These are phyloP conservation scores for Ricordea florida DNA, from an alignment of 92 coral and sea anemone species.

Conservation along the genomic window DNA sequence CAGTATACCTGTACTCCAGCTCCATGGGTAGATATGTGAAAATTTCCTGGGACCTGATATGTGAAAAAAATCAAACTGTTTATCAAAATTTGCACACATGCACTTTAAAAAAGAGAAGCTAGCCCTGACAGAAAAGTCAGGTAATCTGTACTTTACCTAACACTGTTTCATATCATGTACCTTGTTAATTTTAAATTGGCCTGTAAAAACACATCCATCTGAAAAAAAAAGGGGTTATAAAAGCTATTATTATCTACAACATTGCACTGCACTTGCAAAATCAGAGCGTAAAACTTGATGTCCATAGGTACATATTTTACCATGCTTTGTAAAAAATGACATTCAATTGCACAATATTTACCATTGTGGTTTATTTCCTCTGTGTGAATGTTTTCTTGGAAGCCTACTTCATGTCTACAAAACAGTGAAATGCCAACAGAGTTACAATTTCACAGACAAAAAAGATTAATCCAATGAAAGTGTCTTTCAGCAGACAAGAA, in stretches of 20 bases:
- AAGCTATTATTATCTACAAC: no score
- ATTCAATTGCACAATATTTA: not conserved
- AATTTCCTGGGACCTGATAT: constrained; percentile 97
- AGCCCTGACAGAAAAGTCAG: no score
- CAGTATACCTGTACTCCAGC: constrained; percentile 89
- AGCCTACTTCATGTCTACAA: constrained; percentile 91
- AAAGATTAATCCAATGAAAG: no score
- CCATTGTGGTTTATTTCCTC: constrained; percentile 87
- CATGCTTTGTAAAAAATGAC: not conserved
- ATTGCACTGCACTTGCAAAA: no score
- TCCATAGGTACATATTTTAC: not conserved
- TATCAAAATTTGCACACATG: no score
- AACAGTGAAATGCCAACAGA: no score
- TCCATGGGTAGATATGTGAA: constrained; percentile 95
- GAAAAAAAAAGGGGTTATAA: constrained; percentile 11
- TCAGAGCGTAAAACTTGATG: no score
- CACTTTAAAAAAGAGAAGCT: not conserved
- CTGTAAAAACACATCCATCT: constrained; percentile 88
- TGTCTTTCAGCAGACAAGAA: no score
- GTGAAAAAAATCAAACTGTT: not conserved
- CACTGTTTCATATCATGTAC: constrained; percentile 7
- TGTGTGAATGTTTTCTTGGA: constrained; percentile 87
- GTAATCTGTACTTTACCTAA: no score
- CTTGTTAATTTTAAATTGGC: constrained; percentile 88
- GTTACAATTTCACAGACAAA: no score